Evolutionary conservation across 2,888 invertebrate genomes (phyloP), one percentile per base, ranked within the genome.

Genomic region (Girardia tigrina): DNA sequence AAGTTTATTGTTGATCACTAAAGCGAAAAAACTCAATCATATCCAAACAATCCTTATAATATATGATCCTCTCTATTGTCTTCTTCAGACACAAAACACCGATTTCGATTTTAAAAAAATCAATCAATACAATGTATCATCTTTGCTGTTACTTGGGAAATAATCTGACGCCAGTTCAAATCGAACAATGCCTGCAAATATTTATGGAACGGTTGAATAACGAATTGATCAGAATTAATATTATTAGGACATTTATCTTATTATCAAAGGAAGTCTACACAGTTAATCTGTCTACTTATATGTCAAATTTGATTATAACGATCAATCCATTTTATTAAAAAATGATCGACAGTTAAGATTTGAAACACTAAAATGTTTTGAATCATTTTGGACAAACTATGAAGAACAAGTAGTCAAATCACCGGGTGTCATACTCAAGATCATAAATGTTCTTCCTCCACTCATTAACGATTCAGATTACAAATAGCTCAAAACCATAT

Each of bases 391-490:
- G 74, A 42, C n/a, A 28, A 27, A 69, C 14, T 42, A 74, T 42
- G 74, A 56, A 56, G 56, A 56, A 56, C 56, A 56, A 16, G 56
- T 56, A 56, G 23, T 56, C 4, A 56, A 56, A 8, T 56, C 56
- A n/a, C 23, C 78, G 75, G 86, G 87, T 4, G 85, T 90, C 78
- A 88, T 88, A 76, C 88, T 90, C 26, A 89, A 89, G 79, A 87
- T 93, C 78, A 85, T 94, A 74, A 88, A 88, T 76, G 95, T 97
- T 85, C 87, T 95, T 80, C 92, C 94, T 12, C 89, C 92, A 14
- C 86, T 98, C 74, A 88, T 98, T 78, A 91, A 89, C 81, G 98
- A 98, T 85, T 88, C 90, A 70, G 98, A 98, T 86, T 99, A 78
- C 94, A 97, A 85, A 93, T 98, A 80, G 93, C 95, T 72, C 95